Percentiles rank a stretch among this genome's conserved stretches.
phyloP scores from a whole-genome alignment of 2,888 invertebrate species.

The Polydrusus pterygomalis region DNA sequence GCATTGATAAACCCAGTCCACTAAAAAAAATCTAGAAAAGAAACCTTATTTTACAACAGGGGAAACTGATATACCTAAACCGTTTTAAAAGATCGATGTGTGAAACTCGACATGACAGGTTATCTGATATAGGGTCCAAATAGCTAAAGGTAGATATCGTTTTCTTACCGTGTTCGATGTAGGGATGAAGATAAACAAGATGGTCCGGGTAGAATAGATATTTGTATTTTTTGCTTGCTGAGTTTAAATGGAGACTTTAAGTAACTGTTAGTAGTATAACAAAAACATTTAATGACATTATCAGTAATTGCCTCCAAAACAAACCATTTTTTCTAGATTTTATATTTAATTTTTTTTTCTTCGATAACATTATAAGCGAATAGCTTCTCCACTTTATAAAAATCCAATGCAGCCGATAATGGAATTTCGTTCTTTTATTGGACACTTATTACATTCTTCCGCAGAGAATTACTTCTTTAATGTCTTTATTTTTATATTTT shows the following conservation, averaged over 20 bases:
- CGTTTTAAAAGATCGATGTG: conserved; percentile 3
- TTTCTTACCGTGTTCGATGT: background rate
- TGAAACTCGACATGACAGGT: conserved; percentile 20
- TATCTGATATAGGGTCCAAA: conserved; percentile 10
- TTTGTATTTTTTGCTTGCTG: background rate
- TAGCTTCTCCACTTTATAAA: conserved; percentile 24
- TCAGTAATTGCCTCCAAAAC: background rate
- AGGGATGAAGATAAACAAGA: background rate
- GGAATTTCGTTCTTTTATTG: conserved; percentile 21
- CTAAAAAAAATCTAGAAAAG: background rate
- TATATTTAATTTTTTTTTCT: conserved; percentile 2
- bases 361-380: background rate
- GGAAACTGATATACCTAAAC: background rate
- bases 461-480: conserved; percentile 31
- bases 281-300: too few relatives aligned
- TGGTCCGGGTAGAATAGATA: background rate
- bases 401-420: conserved; percentile 32
- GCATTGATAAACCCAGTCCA: background rate
- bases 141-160: conserved; percentile 2
- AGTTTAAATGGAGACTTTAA: background rate
- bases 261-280: too few relatives aligned
- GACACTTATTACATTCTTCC: conserved; percentile 45
- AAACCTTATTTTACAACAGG: background rate
- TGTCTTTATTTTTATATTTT: conserved; percentile 35
- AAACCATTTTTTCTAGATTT: background rate